Evolutionary conservation across 2,888 invertebrate species (phyloP), one percentile per base, ranked within the genome.

Genomic region (Nemurella pictetii): DNA sequence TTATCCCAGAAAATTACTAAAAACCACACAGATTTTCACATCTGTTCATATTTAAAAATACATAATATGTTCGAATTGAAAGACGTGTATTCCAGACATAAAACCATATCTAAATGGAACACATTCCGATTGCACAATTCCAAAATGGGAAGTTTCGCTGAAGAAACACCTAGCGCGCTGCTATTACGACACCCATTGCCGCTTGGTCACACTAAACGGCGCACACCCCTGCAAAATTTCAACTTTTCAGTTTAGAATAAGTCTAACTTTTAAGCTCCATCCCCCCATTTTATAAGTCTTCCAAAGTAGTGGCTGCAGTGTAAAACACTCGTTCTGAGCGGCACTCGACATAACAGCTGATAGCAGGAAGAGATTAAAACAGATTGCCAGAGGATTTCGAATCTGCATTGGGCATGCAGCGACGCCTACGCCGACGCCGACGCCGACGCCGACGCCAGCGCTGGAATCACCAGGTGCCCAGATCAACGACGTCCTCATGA

Each of bases 341-440:
- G 0, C 27, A 26, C 20, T 80, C 32, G 26, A 80, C 32, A 80
- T 80, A 80, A 80, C 32, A 80, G 27, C 25, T 28, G 29, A 36
- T 25, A 80, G 29, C 9, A 29, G 36, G 55, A 28, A 30, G 74
- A 30, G 29, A 78, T 81, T 84, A 81, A 25, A 84, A 84, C 81
- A 84, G 73, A 84, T 80, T 84, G 80, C n/a, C 25, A 72, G 29
- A 20, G 84, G 26, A 72, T 84, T 84, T 81, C 36, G 32, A 84
- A 84, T 84, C 81, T 84, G 55, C 80, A 81, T 80, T 78, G 55
- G 15, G 55, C 55, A 55, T 55, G 55, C 20, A n/a, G 55, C 55
- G 55, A 55, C 55, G 55, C n/a, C n/a, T n/a, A n/a, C n/a, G 55
- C 9, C 55, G 55, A 55, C 55, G 20, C 15, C 55, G 55, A 55